Evolutionary conservation across 2,113 vertebrate species (phyloP).

Genomic region (Centrocercus urophasianus): DNA sequence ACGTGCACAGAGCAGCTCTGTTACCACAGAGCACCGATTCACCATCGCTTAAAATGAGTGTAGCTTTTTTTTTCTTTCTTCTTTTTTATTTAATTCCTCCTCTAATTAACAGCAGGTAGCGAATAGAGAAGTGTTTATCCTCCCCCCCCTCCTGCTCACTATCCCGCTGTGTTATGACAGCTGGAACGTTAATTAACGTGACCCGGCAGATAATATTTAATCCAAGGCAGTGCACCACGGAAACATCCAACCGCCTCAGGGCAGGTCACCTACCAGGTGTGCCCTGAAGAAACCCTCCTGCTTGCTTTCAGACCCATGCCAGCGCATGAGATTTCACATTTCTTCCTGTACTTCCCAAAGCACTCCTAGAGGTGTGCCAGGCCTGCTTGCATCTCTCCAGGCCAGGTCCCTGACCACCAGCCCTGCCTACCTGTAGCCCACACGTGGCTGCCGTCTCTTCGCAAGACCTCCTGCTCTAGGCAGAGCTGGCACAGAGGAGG

Average conservation of each 20-base stretch:
- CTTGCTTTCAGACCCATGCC: neutral
- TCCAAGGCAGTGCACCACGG: constrained; percentile 22
- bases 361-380: neutral
- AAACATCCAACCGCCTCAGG: constrained; percentile 42
- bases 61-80: neutral
- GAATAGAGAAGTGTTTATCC: constrained; percentile 76
- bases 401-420: neutral
- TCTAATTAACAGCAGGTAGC: constrained; percentile 75
- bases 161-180: constrained; percentile 73
- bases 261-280: constrained; percentile 24
- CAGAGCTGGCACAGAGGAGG: neutral
- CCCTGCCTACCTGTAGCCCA: neutral
- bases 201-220: constrained; percentile 65
- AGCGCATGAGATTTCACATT: neutral
- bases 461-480: neutral
- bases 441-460: neutral
- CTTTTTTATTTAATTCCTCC: constrained; percentile 32
- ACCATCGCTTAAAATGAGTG: neutral
- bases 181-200: constrained; percentile 69
- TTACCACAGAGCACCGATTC: constrained; percentile 24
- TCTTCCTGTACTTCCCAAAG: neutral
- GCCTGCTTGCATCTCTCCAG: neutral
- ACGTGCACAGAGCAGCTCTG: neutral
- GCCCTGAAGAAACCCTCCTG: neutral
- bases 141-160: constrained; percentile 52